Conservation (phyloP, 2,797 vertebrate species). For the Pitangus sulphuratus region DNA sequence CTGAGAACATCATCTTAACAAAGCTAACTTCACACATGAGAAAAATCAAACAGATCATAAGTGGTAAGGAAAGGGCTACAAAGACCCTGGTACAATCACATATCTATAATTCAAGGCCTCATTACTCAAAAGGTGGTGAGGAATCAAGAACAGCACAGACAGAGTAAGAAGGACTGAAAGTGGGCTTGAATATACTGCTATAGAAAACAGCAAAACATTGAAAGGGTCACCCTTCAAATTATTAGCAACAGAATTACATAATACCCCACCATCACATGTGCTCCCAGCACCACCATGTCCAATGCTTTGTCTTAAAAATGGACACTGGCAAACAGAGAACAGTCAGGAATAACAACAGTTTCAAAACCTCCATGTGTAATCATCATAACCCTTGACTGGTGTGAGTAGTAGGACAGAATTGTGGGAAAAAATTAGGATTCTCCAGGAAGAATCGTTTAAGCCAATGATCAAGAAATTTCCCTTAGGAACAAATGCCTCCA, state of each 20-base stretch:
- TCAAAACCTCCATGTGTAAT: background rate
- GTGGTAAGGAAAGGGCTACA: background rate
- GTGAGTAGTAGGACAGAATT: background rate
- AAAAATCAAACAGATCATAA: background rate
- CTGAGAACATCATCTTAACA: background rate
- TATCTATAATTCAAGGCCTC: background rate
- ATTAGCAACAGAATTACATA: background rate
- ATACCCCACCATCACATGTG: background rate
- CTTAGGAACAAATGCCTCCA: background rate
- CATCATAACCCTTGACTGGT: background rate
- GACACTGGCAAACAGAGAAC: background rate
- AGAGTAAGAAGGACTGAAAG: background rate
- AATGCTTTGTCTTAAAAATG: background rate
- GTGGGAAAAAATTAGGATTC: background rate
- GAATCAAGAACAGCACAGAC: background rate
- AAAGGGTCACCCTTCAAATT: background rate
- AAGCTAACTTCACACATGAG: background rate
- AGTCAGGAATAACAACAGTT: background rate
- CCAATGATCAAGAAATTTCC: background rate
- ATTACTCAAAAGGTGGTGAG: background rate
- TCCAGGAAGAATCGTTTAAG: background rate
- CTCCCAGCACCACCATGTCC: fast-evolving
- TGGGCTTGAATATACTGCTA: background rate
- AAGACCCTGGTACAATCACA: background rate
- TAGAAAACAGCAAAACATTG: background rate